Evolutionary conservation across 2,113 vertebrate genomes (phyloP).

Genomic region (Chauna torquata): DNA sequence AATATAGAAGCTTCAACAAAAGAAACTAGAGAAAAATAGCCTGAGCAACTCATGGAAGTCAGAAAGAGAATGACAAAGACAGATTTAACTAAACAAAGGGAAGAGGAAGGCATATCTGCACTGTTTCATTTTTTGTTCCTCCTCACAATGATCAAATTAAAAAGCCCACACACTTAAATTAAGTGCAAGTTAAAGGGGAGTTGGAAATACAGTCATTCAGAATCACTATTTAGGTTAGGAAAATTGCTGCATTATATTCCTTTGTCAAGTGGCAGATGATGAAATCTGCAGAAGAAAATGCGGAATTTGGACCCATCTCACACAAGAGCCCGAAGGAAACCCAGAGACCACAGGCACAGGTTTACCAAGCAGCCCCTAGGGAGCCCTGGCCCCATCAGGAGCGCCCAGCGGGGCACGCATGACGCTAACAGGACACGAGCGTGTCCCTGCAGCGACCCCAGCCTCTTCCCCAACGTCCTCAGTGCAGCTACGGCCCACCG

Average conservation of each 20-base stretch:
- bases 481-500: not conserved
- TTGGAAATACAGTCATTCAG: not conserved
- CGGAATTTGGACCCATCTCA: not conserved
- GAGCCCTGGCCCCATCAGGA: rapidly evolving
- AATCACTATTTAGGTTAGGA: not conserved
- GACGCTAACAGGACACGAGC: rapidly evolving
- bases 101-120: slow-evolving; percentile 21
- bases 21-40: not conserved
- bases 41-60: not conserved
- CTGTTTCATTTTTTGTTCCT: not conserved
- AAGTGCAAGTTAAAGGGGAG: slow-evolving; percentile 28
- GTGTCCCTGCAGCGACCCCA: not conserved
- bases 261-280: not conserved
- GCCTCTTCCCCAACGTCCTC: rapidly evolving
- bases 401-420: rapidly evolving
- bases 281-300: not conserved
- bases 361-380: not conserved
- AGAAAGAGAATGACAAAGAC: not conserved
- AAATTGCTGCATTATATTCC: not conserved
- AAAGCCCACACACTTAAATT: slow-evolving; percentile 43
- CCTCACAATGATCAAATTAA: slow-evolving; percentile 16
- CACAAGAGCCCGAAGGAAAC: not conserved
- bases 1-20: not conserved
- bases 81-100: not conserved
- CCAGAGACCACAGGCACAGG: rapidly evolving